A percentile compares a stretch with the other conserved stretches of the same genome.
Conservation (phyloP, 2,797 vertebrate species). For the Pyrocephalus nanus region DNA sequence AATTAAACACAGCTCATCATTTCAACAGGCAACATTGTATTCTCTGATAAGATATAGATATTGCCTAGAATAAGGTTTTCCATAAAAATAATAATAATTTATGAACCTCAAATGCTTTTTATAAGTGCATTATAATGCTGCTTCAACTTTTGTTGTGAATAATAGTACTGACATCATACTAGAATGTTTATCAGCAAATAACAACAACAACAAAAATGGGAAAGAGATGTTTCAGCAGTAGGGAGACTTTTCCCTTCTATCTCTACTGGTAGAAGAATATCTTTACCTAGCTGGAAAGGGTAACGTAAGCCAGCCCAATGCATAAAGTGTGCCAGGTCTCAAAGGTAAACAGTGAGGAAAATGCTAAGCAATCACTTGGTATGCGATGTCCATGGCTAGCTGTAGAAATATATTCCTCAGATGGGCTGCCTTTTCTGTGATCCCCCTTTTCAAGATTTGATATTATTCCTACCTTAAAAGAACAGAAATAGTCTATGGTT, state of each 20-base stretch:
- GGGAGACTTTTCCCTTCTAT: neutral
- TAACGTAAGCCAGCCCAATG: accelerated
- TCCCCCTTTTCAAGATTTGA: neutral
- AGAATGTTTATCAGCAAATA: neutral
- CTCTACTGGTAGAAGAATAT: neutral
- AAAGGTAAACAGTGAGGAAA: neutral
- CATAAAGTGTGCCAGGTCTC: neutral
- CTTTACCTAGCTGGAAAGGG: neutral
- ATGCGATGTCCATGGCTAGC: neutral
- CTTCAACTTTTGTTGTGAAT: neutral
- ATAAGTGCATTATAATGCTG: neutral
- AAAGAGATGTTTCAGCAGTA: neutral
- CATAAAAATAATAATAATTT: neutral
- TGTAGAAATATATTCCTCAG: neutral
- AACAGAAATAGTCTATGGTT: neutral
- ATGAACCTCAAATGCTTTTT: neutral
- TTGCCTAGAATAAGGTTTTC: neutral
- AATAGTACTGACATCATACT: neutral
- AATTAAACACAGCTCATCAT: neutral
- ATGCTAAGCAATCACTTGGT: neutral
- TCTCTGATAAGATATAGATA: neutral
- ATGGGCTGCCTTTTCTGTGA: neutral
- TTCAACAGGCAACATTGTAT: neutral
- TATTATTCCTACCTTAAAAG: neutral
- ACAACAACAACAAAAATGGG: neutral